Evolutionary conservation across 64 coral and sea anemone species (phyloP), one percentile per base, ranked within the genome.

Genomic region (Exaiptasia diaphana): DNA sequence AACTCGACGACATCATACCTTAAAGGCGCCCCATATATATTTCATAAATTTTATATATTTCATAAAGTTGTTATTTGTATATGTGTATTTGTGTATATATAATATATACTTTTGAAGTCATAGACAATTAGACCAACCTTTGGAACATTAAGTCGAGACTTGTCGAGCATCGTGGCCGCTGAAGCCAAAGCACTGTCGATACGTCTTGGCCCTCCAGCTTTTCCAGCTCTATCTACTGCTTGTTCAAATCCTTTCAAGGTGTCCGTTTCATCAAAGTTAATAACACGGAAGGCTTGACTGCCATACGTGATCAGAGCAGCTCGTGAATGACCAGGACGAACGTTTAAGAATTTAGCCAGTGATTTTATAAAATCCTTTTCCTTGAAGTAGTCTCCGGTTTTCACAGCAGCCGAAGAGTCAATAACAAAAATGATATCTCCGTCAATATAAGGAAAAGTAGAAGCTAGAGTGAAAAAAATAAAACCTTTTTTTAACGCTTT

Each of bases 241-340:
- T 11, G 21, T 53, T 83, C 80, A 58, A 83, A 54, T 28, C 52
- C 32, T 12, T 18, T 8, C 39, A 83, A 53, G 21, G 80, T 71
- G 3, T 17, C 26, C 26, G 69, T 71, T 13, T 50, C 22, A 29
- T 43, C 17, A 68, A 83, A 83, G n/a, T 18, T 68, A 14, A 83
- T 27, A 4, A 83, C 50, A 26, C 18, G 63, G 4, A 48, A 43
- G 17, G 80, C 13, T n/a, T 15, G 11, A 25, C 28, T 58, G 14
- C 80, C 80, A 40, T 83, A 83, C 6, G 80, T 83, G 54, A 83
- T 83, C 10, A 83, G 32, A n/a, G 80, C 12, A 42, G 80, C 80
- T 72, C 80, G 69, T 12, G 80, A 83, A 55, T 53, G 34, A 1
- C 80, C 80, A 38, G 80, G 69, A 11, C 52, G 63, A 68, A 83